Evolutionary conservation across 2,888 invertebrate genomes (phyloP).

Genomic region (Rotaria socialis): DNA sequence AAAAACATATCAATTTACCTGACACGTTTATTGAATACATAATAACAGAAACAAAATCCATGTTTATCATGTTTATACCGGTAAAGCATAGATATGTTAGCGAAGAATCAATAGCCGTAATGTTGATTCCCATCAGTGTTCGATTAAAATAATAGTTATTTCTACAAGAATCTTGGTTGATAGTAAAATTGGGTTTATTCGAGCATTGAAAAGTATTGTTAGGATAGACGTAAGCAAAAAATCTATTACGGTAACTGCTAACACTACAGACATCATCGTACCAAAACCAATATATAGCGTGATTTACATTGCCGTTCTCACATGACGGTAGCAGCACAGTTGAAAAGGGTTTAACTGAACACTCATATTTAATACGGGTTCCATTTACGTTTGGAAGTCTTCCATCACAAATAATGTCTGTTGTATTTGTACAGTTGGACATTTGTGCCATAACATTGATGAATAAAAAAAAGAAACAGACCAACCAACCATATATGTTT

Average conservation of each 20-base stretch:
- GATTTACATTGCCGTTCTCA: too few species aligned
- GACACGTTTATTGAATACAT: background rate
- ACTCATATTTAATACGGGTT: background rate
- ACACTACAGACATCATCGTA: background rate
- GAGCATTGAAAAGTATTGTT: background rate
- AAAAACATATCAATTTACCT: background rate
- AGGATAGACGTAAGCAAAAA: background rate
- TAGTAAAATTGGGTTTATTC: background rate
- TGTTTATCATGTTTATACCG: too few species aligned
- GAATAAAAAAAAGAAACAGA: background rate
- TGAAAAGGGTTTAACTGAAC: background rate
- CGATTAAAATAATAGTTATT: background rate
- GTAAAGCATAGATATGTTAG: background rate
- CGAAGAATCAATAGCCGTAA: background rate
- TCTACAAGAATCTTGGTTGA: background rate
- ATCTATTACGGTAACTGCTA: background rate
- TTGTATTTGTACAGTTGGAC: background rate
- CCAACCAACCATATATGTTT: background rate
- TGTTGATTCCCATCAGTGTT: background rate
- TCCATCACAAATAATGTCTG: background rate
- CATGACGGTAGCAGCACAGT: background rate
- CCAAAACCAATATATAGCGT: background rate
- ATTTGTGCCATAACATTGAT: background rate
- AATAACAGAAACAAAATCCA: background rate
- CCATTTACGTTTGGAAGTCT: background rate